Percentiles rank a stretch among this genome's conserved stretches.
Evolutionary conservation across 53 echinoderm and acorn worm genomes (phyloP).

Genomic region (Zoroaster sp.): DNA sequence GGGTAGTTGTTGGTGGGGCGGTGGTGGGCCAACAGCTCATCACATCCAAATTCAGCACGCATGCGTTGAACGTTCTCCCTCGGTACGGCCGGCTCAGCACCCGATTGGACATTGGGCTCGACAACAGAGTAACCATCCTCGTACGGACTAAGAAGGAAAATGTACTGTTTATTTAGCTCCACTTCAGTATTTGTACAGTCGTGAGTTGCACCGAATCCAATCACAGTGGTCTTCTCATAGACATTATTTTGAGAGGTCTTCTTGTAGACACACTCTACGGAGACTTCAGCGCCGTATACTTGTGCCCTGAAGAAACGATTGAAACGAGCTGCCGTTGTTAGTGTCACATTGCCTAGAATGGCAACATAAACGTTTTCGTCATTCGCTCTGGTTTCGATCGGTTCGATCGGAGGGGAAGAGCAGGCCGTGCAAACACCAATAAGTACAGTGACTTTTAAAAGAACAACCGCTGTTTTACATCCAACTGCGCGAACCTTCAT

Average conservation of each 20-base stretch:
- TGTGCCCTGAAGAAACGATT: background rate
- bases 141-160: conserved; percentile 26
- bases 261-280: conserved; percentile 48
- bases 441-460: background rate
- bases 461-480: background rate
- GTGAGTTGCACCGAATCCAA: conserved; percentile 8
- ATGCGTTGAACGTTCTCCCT: conserved; percentile 2
- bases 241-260: background rate
- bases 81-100: conserved; percentile 7
- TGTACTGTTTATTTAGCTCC: background rate
- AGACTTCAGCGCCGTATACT: conserved; percentile 27
- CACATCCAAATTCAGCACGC: background rate
- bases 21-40: conserved; percentile 13
- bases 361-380: background rate
- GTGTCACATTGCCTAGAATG: conserved; percentile 22
- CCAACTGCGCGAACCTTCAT: background rate
- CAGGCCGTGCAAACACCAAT: conserved; percentile 8
- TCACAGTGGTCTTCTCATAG: background rate
- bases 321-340: background rate
- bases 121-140: conserved; percentile 38
- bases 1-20: conserved; percentile 37
- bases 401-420: background rate
- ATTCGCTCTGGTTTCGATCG: background rate
- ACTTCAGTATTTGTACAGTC: conserved; percentile 38
- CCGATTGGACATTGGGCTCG: conserved; percentile 23